Base-by-base conservation (phyloP, 2,113 vertebrate genomes). In the Hippocampus barbouri region DNA sequence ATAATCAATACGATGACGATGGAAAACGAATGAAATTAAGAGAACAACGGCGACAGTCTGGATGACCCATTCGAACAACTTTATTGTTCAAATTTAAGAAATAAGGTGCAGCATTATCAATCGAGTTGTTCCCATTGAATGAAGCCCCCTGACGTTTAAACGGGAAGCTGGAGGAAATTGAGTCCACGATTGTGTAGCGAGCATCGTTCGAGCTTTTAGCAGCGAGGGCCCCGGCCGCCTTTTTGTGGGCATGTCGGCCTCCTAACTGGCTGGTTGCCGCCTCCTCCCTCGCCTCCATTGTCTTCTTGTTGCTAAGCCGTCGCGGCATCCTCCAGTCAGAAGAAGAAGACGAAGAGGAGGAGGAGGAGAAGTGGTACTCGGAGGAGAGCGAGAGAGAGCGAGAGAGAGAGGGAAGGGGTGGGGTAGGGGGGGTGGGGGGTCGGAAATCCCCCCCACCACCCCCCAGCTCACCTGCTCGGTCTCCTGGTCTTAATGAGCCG, bases 281-380 rank as follows among this genome's bases (percentile, higher is more conserved):
- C 53, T 51, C 47, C 83, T 63, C 30, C 47, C 66, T 21, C 68
- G 62, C 68, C n/a, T 49, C 47, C 77, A 79, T 78, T 78, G 79
- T 79, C 75, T 69, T 77, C 77, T 79, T 76, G 90, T 91, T 90
- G 86, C 90, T 90, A 90, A 87, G 87, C 87, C 84, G 85, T 89
- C 89, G 20, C 7, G 85, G 83, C 88, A 83, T 88, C 85, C 83
- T 74, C 71, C 30, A 79, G 81, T 74, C 81, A 82, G 27, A 34
- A 61, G 59, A 61, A 34, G 27, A 30, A 8, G 51, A 57, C 5
- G 54, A 57, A 25, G 54, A 6, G 34, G 34, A 38, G 34, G 34
- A 38, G 34, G 34, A 38, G 34, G 34, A 56, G 83, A 73, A 85
- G 85, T 82, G 88, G 83, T 86, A 84, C 87, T 83, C 70, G 72